phyloP scores from a whole-genome alignment of 1,140 invertebrate genomes.

The Dendroctonus valens region DNA sequence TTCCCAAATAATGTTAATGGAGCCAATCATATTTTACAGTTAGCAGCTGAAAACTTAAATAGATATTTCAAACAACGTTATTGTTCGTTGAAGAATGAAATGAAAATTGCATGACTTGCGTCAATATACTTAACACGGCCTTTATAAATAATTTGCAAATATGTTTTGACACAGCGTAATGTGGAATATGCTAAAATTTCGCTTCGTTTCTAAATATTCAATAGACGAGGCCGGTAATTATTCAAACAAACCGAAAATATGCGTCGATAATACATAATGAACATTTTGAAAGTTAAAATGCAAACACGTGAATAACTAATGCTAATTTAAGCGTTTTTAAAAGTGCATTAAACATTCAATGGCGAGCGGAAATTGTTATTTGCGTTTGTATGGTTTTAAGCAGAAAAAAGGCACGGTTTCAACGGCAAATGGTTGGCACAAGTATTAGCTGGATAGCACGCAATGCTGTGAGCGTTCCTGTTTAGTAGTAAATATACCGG shows the following conservation, averaged over 20 bases:
- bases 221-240: neutral
- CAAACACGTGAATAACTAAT: slow-evolving; percentile 24
- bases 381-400: slow-evolving; percentile 4
- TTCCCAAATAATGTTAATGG: too few species aligned
- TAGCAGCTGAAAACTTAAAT: too few species aligned
- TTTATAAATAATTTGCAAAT: slow-evolving; percentile 10
- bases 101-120: neutral
- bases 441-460: too few species aligned
- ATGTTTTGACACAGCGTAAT: neutral
- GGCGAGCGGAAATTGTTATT: slow-evolving; percentile 19
- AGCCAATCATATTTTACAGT: too few species aligned
- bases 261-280: slow-evolving; percentile 11
- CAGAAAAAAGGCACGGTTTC: neutral
- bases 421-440: neutral
- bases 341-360: slow-evolving; percentile 23
- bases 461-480: too few species aligned
- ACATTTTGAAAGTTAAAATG: slow-evolving; percentile 17
- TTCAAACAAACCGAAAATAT: slow-evolving; percentile 7
- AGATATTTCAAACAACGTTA: too few species aligned
- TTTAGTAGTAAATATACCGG: too few species aligned
- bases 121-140: slow-evolving; percentile 7
- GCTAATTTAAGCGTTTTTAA: slow-evolving; percentile 21
- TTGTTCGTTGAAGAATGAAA: too few species aligned
- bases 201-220: slow-evolving; percentile 9
- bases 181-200: slow-evolving; percentile 7